A percentile compares a stretch with the other conserved stretches of the same genome.
These are phyloP conservation scores for Salticus scenicus DNA, from an alignment of 2,888 invertebrate species.

Conservation along the genomic window DNA sequence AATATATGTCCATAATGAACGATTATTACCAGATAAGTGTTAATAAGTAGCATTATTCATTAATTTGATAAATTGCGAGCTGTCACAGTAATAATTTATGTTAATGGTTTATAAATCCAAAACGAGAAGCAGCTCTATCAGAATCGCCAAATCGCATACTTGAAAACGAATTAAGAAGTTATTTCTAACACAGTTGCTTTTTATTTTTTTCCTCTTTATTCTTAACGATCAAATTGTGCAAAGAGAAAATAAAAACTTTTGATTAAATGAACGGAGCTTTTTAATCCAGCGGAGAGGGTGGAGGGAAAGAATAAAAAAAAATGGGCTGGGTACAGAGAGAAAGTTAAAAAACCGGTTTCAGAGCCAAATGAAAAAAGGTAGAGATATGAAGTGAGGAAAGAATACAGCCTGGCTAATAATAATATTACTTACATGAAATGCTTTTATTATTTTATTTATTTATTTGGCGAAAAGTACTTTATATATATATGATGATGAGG, in stretches of 20 bases:
- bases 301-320: no score
- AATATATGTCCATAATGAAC: not conserved
- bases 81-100: not conserved
- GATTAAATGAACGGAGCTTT: not conserved
- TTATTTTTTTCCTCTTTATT: no score
- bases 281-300: not conserved
- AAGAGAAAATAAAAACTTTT: not conserved
- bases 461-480: no score
- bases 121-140: no score
- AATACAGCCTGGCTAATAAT: not conserved
- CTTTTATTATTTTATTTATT: no score
- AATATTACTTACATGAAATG: no score
- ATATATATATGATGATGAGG: no score
- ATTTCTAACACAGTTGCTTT: no score
- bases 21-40: conserved; percentile 1
- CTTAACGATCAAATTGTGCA: not conserved
- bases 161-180: no score
- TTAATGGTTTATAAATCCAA: not conserved
- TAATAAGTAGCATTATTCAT: not conserved
- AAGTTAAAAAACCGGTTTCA: not conserved
- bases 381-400: not conserved
- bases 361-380: not conserved
- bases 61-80: not conserved
- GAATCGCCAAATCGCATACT: no score
- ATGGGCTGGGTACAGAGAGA: not conserved